Conservation (phyloP, 2,113 vertebrate species). For the Ochotona princeps region DNA sequence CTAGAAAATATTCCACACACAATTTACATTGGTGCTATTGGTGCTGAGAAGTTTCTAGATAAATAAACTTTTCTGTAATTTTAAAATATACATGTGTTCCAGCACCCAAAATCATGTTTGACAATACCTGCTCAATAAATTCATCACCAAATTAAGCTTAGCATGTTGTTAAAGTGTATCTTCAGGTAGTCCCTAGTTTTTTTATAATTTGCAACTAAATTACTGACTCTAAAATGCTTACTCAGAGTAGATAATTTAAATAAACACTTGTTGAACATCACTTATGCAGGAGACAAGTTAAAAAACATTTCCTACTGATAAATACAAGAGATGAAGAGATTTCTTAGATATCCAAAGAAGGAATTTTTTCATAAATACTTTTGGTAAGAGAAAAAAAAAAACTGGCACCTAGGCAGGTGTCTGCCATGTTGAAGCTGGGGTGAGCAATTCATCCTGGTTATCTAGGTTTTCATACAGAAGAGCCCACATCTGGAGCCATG, state of each 20-base stretch:
- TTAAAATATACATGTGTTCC: background rate
- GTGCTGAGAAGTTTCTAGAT: background rate
- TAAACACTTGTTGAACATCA: background rate
- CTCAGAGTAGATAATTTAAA: background rate
- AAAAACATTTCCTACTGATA: background rate
- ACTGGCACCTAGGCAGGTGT: background rate
- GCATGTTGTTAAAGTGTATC: background rate
- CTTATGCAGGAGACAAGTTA: background rate
- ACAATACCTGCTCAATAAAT: background rate
- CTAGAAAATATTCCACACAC: background rate
- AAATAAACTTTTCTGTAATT: background rate
- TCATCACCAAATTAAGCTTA: background rate
- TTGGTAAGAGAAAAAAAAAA: background rate
- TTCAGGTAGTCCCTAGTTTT: background rate
- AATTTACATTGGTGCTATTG: slow-evolving; percentile 14
- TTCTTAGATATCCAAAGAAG: background rate
- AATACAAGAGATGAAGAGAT: background rate
- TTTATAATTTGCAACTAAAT: background rate
- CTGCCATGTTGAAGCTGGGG: background rate
- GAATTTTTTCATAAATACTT: background rate
- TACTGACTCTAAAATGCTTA: background rate
- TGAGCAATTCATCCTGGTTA: background rate
- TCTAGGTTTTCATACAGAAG: background rate
- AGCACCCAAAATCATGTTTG: background rate
- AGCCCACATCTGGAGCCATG: background rate